A percentile compares a stretch with the other conserved stretches of the same genome.
Conservation (phyloP, 2,888 invertebrate species). For the Anaspis maculata region DNA sequence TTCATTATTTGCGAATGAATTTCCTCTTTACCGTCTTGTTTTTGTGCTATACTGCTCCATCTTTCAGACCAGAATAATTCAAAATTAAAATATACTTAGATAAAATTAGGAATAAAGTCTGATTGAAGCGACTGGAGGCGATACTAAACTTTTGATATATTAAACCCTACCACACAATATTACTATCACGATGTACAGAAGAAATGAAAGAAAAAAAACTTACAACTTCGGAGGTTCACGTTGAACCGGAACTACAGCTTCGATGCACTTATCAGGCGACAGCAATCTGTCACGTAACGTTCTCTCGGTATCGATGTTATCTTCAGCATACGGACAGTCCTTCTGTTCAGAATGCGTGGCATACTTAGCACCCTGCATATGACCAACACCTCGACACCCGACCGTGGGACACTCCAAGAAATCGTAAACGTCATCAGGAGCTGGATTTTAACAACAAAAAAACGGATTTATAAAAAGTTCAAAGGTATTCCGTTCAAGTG, state of each 20-base stretch:
- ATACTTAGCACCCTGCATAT: conserved; percentile 69
- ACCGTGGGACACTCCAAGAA: conserved; percentile 68
- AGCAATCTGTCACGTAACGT: conserved; percentile 46
- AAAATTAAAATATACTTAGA: no score
- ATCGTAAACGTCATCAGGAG: conserved; percentile 53
- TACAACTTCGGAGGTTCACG: conserved; percentile 38
- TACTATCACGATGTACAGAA: no score
- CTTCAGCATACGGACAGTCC: conserved; percentile 66
- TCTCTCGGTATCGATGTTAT: conserved; percentile 46
- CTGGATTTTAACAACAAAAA: no score
- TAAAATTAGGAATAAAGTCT: no score
- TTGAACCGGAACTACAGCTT: conserved; percentile 39
- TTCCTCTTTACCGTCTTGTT: conserved; percentile 22
- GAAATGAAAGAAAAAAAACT: conserved; percentile 9
- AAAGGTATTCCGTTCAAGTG: neutral
- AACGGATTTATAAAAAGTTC: neutral
- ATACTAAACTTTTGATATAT: no score
- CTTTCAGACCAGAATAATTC: no score
- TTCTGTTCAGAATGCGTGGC: conserved; percentile 63
- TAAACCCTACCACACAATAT: no score
- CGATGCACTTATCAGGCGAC: conserved; percentile 39
- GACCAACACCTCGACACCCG: conserved; percentile 87
- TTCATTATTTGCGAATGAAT: no score
- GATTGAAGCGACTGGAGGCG: no score
- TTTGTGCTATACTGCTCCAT: conserved; percentile 12